These are phyloP conservation scores for Alviniconcha strummeri DNA, from an alignment of 2,888 invertebrate genomes.

Conservation along the genomic window DNA sequence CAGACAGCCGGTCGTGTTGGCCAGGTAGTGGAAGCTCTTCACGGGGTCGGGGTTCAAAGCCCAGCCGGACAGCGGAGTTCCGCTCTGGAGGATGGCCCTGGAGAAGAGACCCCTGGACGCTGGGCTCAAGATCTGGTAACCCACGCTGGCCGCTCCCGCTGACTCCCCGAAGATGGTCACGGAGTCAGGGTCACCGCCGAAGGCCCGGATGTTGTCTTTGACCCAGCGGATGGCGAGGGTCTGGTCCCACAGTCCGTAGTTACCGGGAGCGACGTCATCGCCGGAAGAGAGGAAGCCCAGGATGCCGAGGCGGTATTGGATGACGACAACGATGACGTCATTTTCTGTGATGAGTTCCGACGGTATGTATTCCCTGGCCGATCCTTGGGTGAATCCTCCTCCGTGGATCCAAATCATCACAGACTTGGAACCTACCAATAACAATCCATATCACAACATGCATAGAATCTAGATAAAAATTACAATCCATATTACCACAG, in stretches of 20 bases:
- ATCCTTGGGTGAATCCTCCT: slow-evolving; percentile 12
- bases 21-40: background rate
- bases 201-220: slow-evolving; percentile 32
- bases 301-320: slow-evolving; percentile 32
- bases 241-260: slow-evolving; percentile 35
- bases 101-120: background rate
- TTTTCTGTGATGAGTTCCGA: slow-evolving; percentile 11
- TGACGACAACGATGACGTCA: slow-evolving; percentile 34
- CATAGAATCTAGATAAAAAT: too few relatives aligned
- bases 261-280: slow-evolving; percentile 21
- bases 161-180: slow-evolving; percentile 31
- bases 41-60: background rate
- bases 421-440: background rate
- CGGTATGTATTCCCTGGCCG: background rate
- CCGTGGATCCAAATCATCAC: slow-evolving; percentile 35
- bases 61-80: background rate
- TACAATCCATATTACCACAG: too few relatives aligned
- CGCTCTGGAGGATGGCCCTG: slow-evolving; percentile 29
- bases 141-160: slow-evolving; percentile 27
- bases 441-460: too few relatives aligned
- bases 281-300: slow-evolving; percentile 32
- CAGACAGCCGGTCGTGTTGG: slow-evolving; percentile 13
- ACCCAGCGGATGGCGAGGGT: slow-evolving; percentile 29
- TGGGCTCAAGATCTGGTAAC: slow-evolving; percentile 20
- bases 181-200: slow-evolving; percentile 29